Evolutionary conservation across 2,888 invertebrate genomes (phyloP).

Genomic region (Nemoura dubitans): DNA sequence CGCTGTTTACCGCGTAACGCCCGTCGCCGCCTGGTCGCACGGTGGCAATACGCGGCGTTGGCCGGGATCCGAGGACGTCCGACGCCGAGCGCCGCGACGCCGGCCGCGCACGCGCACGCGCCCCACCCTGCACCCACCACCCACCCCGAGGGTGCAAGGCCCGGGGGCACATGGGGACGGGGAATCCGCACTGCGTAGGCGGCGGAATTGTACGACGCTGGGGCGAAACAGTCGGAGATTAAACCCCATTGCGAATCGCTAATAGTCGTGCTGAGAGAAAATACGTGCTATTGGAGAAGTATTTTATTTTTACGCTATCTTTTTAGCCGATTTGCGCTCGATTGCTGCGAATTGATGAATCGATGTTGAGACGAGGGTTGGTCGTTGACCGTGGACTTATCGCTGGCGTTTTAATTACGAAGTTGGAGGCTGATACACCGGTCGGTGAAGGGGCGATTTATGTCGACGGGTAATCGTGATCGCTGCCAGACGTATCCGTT

Average conservation of each 20-base stretch:
- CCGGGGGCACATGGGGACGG: constrained; percentile 8
- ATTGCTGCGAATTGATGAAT: background rate
- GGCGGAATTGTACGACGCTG: constrained; percentile 28
- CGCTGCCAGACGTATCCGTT: background rate
- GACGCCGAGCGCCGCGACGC: background rate
- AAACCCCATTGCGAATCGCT: constrained; percentile 22
- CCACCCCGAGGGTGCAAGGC: background rate
- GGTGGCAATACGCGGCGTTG: constrained; percentile 7
- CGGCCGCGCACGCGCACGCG: background rate
- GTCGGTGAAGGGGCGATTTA: background rate
- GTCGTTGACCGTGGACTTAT: background rate
- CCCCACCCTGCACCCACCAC: background rate
- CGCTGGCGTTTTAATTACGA: background rate
- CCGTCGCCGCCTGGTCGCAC: background rate
- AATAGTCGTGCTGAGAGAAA: constrained; percentile 8
- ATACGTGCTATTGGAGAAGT: background rate
- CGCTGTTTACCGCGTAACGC: background rate
- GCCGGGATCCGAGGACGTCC: background rate
- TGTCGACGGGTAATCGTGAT: background rate
- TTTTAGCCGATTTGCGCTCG: background rate
- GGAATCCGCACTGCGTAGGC: constrained; percentile 39
- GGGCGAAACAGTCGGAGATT: constrained; percentile 9
- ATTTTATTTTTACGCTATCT: background rate
- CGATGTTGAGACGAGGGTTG: background rate
- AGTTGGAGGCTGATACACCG: background rate